Conservation (phyloP, 1,140 invertebrate genomes). For the Drosophila repleta region DNA sequence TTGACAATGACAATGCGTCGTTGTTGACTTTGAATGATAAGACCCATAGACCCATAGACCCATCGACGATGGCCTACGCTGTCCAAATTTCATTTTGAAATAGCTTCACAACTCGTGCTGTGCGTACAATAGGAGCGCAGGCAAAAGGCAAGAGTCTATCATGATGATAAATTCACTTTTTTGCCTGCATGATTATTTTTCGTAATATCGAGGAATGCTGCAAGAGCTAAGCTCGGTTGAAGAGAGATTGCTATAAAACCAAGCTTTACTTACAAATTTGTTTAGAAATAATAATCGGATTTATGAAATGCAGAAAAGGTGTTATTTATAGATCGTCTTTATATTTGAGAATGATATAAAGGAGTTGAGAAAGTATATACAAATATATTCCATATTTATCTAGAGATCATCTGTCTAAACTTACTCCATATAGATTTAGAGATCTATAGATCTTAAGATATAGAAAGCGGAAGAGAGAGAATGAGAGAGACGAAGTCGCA, state of each 20-base stretch:
- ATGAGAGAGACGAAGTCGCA: too few relatives aligned
- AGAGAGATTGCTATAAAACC: neutral
- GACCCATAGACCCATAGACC: constrained; percentile 3
- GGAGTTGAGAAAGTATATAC: too few relatives aligned
- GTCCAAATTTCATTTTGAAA: constrained; percentile 23
- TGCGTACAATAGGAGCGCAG: neutral
- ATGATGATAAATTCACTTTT: constrained; percentile 4
- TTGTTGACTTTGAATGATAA: constrained; percentile 44
- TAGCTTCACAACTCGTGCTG: neutral
- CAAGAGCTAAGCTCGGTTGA: neutral
- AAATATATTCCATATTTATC: too few relatives aligned
- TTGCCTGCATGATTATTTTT: neutral
- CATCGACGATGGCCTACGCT: constrained; percentile 23
- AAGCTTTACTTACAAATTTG: too few relatives aligned
- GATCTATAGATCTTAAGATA: too few relatives aligned
- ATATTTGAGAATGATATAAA: neutral
- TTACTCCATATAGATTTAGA: too few relatives aligned
- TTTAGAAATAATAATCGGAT: too few relatives aligned
- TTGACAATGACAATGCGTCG: constrained; percentile 21
- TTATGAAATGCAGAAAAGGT: too few relatives aligned
- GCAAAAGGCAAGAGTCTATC: constrained; percentile 2
- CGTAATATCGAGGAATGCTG: neutral
- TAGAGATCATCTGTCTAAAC: too few relatives aligned
- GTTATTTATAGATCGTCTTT: neutral
- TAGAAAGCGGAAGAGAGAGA: too few relatives aligned